Percentiles rank a stretch among this genome's conserved stretches.
phyloP scores from a whole-genome alignment of 2,113 vertebrate species.

The Zosterops hypoxanthus region DNA sequence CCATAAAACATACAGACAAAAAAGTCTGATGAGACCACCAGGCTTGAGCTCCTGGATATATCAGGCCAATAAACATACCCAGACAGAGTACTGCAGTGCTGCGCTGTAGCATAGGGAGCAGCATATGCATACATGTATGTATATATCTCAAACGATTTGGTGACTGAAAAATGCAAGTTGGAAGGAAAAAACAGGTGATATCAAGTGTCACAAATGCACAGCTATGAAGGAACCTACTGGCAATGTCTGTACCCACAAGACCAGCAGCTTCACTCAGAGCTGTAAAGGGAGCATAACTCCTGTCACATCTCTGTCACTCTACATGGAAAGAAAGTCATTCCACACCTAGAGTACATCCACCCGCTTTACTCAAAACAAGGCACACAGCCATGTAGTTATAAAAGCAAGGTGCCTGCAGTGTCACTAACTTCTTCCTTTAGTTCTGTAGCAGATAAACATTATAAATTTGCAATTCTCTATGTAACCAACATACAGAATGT shows the following conservation, averaged over 20 bases:
- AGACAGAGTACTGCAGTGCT: neutral
- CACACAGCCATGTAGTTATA: neutral
- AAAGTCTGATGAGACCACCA: neutral
- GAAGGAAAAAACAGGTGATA: neutral
- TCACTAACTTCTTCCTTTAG: neutral
- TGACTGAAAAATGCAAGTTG: neutral
- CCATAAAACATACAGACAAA: neutral
- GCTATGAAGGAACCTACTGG: neutral
- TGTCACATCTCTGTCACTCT: no score
- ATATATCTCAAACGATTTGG: neutral
- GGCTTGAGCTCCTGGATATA: neutral
- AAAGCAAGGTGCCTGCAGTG: neutral
- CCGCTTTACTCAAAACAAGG: neutral
- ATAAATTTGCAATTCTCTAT: neutral
- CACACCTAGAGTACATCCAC: neutral
- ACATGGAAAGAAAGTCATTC: neutral
- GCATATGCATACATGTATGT: no score
- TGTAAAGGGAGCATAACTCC: neutral
- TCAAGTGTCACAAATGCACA: neutral
- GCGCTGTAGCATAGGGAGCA: neutral
- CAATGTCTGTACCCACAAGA: neutral
- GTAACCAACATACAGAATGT: neutral
- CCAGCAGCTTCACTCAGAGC: neutral
- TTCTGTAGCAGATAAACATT: neutral
- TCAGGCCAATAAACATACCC: neutral